phyloP scores from a whole-genome alignment of 2,797 vertebrate species.

The Carapus acus region DNA sequence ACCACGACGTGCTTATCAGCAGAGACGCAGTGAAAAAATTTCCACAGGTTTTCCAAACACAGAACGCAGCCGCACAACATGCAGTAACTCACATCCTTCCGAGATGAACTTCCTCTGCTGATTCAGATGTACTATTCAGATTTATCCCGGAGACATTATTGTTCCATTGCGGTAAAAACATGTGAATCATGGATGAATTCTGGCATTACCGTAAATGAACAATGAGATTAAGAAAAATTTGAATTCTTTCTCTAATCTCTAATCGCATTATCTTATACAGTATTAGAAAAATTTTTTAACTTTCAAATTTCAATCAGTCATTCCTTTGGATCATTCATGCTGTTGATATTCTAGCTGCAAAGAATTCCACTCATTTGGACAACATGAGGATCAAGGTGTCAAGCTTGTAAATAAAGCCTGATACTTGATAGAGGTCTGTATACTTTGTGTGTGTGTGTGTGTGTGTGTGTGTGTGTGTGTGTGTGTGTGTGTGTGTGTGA shows the following conservation, averaged over 20 bases:
- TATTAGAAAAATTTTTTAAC: too few relatives aligned
- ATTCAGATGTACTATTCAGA: constrained; percentile 25
- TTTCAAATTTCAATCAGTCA: too few relatives aligned
- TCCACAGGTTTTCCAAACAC: constrained; percentile 16
- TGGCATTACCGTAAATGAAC: too few relatives aligned
- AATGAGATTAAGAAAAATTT: too few relatives aligned
- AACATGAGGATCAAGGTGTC: constrained; percentile 41
- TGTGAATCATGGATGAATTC: too few relatives aligned
- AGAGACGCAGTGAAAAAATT: not conserved
- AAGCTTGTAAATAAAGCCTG: constrained; percentile 52
- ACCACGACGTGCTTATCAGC: not conserved
- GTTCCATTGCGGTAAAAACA: too few relatives aligned
- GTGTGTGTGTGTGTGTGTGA: constrained; percentile 19
- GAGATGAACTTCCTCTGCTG: constrained; percentile 16
- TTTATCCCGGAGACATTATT: too few relatives aligned
- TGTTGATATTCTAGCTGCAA: constrained; percentile 7
- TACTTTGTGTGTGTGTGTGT: not conserved
- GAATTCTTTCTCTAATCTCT: too few relatives aligned
- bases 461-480: constrained; percentile 23
- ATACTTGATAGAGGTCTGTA: constrained; percentile 32
- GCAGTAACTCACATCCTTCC: constrained; percentile 3
- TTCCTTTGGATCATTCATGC: not conserved
- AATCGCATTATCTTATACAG: too few relatives aligned
- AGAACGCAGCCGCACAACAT: not conserved
- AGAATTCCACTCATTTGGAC: constrained; percentile 38